Evolutionary conservation across 2,797 vertebrate species (phyloP).

Genomic region (Novumbra hubbsi): DNA sequence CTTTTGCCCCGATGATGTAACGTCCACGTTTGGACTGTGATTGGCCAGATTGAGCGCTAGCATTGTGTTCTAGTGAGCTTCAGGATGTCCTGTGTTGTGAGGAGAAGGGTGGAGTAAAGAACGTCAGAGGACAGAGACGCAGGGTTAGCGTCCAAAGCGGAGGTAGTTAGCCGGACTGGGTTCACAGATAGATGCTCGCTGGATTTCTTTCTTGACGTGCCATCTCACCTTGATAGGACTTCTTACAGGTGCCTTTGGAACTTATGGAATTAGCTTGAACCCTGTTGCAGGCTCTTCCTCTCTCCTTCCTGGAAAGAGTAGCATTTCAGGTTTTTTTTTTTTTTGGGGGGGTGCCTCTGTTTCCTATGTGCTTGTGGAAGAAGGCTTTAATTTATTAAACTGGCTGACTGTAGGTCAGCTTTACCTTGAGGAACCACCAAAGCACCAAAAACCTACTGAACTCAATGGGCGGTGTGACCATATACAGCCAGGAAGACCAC

Average conservation of each 20-base stretch:
- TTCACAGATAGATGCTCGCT: conserved; percentile 24
- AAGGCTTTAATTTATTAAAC: not conserved
- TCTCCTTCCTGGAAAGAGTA: not conserved
- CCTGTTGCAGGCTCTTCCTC: not conserved
- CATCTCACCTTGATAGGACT: not conserved
- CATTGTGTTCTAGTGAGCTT: conserved; percentile 92
- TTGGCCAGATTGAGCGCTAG: conserved; percentile 72
- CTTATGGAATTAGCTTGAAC: conserved; percentile 6
- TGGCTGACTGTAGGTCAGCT: not conserved
- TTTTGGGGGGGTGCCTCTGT: not conserved
- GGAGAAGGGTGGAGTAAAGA: conserved; percentile 66
- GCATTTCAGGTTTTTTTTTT: not conserved
- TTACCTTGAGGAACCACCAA: not conserved
- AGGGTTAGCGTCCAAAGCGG: conserved; percentile 41
- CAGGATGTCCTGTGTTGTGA: conserved; percentile 95
- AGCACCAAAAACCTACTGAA: not conserved
- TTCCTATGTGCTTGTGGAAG: not conserved
- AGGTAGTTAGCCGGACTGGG: conserved; percentile 39
- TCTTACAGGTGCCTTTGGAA: not conserved
- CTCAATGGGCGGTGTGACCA: not conserved
- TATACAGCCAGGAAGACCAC: not conserved
- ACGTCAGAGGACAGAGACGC: conserved; percentile 59
- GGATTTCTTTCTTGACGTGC: conserved; percentile 17
- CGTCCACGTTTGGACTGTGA: conserved; percentile 73
- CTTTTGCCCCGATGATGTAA: conserved; percentile 79